phyloP scores from a whole-genome alignment of 2,113 vertebrate species.

The Lophius piscatorius region DNA sequence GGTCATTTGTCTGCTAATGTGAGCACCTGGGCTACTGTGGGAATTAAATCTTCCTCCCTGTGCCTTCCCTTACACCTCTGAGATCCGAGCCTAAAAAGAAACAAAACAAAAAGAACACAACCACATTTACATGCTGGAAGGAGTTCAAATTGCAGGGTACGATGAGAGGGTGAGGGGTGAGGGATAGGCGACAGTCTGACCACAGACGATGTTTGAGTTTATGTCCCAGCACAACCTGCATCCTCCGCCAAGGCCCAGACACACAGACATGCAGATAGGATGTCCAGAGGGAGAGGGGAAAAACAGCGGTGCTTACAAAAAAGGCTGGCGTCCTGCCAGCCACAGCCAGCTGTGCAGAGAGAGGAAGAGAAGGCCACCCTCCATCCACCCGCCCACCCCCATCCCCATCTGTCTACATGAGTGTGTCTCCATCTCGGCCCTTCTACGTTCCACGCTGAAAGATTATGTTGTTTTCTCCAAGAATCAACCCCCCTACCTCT shows the following conservation, averaged over 20 bases:
- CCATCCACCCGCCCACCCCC: not conserved
- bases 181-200: not conserved
- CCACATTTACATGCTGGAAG: constrained; percentile 15
- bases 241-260: constrained; percentile 29
- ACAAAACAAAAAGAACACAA: constrained; percentile 13
- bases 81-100: too few relatives aligned
- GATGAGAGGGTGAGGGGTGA: too few relatives aligned
- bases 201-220: constrained; percentile 29
- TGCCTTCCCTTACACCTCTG: not conserved
- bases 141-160: constrained; percentile 30
- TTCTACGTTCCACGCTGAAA: too few relatives aligned
- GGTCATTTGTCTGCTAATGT: too few relatives aligned
- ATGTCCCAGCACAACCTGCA: constrained; percentile 13
- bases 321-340: constrained; percentile 32
- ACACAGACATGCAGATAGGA: constrained; percentile 29
- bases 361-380: constrained; percentile 8
- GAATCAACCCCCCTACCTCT: not conserved
- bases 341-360: constrained; percentile 54
- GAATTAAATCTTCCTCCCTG: not conserved
- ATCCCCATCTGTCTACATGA: constrained; percentile 32
- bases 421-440: constrained; percentile 12
- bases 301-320: constrained; percentile 14
- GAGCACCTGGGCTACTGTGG: constrained; percentile 6
- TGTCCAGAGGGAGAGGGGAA: constrained; percentile 14
- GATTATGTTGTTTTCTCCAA: constrained; percentile 22